Base-by-base conservation (phyloP, 2,113 vertebrate genomes). In the Odocoileus virginianus region DNA sequence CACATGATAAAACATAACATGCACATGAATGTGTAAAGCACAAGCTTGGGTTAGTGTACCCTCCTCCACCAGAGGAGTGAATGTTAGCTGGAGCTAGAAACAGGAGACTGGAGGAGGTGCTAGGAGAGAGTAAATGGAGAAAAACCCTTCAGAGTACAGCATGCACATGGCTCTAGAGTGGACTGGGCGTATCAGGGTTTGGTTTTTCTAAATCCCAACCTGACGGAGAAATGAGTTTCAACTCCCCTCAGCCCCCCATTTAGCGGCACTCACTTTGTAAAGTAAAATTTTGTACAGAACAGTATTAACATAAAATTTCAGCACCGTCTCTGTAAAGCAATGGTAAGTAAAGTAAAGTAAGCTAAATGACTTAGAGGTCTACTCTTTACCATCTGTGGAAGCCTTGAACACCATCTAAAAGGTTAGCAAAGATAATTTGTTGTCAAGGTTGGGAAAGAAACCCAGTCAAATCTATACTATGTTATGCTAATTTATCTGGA, bases 371-470 rank as follows among this genome's bases (percentile, higher is more conserved):
- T 78, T 52, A 50, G 30, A 36, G 25, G 3, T 14, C 52, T 87
- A 45, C 11, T 71, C 13, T 23, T 47, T 79, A 45, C 12, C 30
- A 5, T 79, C 4, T 0, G 3, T 84, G 11, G 21, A 33, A 54
- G 30, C 19, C 87, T 91, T 71, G n/a, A 76, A 54, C 21, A 6
- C 7, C 14, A 4, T 55, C 43, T 82, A 23, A 93, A 88, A 74
- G 10, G 16, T 45, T n/a, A 58, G 30, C 19, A 91, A 92, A 81
- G 30, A 78, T 58, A 36, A 45, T 40, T 92, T 85, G 74, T 50
- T 86, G 58, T 87, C n/a, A 95, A 85, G 40, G 1, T n/a, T 94
- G 43, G 27, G n/a, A 86, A 93, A n/a, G 57, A 97, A 95, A 94
- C 76, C 10, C 43, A 91, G 60, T 95, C 45, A 60, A 14, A 71